Conservation (phyloP, 2,113 vertebrate genomes). For the Dromas ardeola region DNA sequence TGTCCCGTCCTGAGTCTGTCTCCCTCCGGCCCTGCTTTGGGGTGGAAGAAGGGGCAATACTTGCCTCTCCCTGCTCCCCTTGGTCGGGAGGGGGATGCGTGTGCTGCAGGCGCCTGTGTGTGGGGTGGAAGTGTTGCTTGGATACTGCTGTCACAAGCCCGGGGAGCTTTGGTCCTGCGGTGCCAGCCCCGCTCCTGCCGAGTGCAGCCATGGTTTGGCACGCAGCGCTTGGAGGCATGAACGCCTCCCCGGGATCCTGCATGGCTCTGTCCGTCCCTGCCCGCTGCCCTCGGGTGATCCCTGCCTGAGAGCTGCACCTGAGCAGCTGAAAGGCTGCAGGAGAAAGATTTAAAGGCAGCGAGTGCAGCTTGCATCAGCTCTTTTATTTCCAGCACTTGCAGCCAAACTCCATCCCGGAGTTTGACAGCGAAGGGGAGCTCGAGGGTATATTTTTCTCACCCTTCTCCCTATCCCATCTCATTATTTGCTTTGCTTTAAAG, state of each 20-base stretch:
- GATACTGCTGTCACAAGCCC: slow-evolving; percentile 15
- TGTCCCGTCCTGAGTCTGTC: background rate
- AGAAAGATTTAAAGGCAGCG: background rate
- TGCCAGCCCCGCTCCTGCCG: background rate
- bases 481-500: slow-evolving; percentile 63
- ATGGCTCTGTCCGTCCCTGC: rapidly evolving
- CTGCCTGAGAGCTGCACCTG: background rate
- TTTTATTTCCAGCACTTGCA: background rate
- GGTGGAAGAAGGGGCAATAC: background rate
- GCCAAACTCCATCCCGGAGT: background rate
- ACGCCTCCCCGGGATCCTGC: rapidly evolving
- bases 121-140: slow-evolving; percentile 43
- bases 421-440: background rate
- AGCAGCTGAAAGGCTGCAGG: background rate
- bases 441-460: slow-evolving; percentile 2
- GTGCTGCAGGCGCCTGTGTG: background rate
- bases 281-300: background rate
- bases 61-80: background rate
- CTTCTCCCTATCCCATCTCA: slow-evolving; percentile 34
- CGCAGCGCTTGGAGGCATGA: rapidly evolving
- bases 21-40: rapidly evolving
- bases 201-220: background rate
- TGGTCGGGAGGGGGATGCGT: rapidly evolving
- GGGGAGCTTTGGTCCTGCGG: background rate
- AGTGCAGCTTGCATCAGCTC: background rate